phyloP scores from a whole-genome alignment of 2,888 invertebrate genomes.

The Caenorhabditis afra region DNA sequence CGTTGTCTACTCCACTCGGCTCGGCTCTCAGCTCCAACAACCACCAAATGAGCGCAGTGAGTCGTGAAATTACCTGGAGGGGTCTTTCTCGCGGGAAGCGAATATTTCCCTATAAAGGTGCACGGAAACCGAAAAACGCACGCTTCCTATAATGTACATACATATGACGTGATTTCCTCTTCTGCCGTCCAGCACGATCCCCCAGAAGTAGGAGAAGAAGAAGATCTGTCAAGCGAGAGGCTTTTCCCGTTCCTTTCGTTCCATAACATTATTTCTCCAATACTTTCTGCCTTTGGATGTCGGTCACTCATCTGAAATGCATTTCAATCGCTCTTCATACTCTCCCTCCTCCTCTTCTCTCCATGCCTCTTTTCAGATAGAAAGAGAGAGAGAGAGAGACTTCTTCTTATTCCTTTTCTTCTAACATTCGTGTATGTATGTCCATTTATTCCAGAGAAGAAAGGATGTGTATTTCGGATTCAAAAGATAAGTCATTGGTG shows the following conservation, averaged over 20 bases:
- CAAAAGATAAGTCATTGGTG: too few species aligned
- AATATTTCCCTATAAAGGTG: slow-evolving; percentile 41
- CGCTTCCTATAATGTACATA: too few species aligned
- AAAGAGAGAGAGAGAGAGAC: neutral
- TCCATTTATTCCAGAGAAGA: too few species aligned
- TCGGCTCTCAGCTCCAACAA: too few species aligned
- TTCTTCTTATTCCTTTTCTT: neutral
- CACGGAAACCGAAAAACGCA: slow-evolving; percentile 1
- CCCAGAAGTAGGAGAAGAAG: neutral
- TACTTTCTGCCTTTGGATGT: slow-evolving; percentile 14
- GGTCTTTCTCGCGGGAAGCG: slow-evolving; percentile 9
- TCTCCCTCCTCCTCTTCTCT: slow-evolving; percentile 23
- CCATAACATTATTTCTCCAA: slow-evolving; percentile 28
- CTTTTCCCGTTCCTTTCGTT: slow-evolving; percentile 14
- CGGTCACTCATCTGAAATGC: slow-evolving; percentile 61
- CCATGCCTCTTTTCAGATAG: neutral
- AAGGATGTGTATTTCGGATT: slow-evolving; percentile 27
- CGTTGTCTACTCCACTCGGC: slow-evolving; percentile 18
- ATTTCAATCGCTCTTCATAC: slow-evolving; percentile 57
- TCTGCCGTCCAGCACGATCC: too few species aligned
- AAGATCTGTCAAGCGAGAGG: slow-evolving; percentile 36
- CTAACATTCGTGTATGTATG: too few species aligned
- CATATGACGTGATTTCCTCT: slow-evolving; percentile 16
- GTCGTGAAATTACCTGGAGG: slow-evolving; percentile 28
- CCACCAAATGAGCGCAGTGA: slow-evolving; percentile 23